Conservation (phyloP, 2,888 invertebrate species). For the Melanostoma mellinum region DNA sequence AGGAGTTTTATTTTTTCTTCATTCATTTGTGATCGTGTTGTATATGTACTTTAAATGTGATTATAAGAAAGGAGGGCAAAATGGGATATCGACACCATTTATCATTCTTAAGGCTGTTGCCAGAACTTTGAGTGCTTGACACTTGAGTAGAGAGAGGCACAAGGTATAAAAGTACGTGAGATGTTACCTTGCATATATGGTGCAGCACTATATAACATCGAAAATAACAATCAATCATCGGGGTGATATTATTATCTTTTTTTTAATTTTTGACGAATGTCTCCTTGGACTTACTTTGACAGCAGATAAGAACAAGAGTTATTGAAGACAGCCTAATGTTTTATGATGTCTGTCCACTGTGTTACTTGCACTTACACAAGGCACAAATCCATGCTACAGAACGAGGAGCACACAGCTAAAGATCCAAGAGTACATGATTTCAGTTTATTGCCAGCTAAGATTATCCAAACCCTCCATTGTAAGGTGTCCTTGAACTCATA, state of each 20-base stretch:
- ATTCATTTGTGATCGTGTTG: constrained; percentile 24
- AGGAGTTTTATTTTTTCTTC: background rate
- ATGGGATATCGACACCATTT: constrained; percentile 60
- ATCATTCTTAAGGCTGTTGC: constrained; percentile 48
- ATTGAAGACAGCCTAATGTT: too few species aligned
- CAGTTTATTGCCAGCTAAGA: too few species aligned
- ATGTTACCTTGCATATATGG: constrained; percentile 52
- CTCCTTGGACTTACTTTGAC: too few species aligned
- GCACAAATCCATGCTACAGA: too few species aligned
- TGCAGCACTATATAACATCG: constrained; percentile 57
- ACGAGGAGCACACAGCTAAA: too few species aligned
- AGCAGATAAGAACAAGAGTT: too few species aligned
- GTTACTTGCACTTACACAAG: too few species aligned
- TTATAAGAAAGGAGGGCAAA: constrained; percentile 35
- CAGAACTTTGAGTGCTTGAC: constrained; percentile 40
- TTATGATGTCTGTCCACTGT: too few species aligned
- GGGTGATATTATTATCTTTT: constrained; percentile 16
- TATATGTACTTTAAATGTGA: constrained; percentile 40
- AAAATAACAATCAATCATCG: constrained; percentile 64
- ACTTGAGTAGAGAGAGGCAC: constrained; percentile 9
- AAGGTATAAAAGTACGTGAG: constrained; percentile 12
- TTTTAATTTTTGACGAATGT: background rate
- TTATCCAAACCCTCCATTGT: too few species aligned
- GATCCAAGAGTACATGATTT: too few species aligned
- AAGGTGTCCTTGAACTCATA: too few species aligned